A percentile compares a stretch with the other conserved stretches of the same genome.
Evolutionary conservation across 1,140 invertebrate species (phyloP).

Genomic region (Muscidifurax raptorellus): DNA sequence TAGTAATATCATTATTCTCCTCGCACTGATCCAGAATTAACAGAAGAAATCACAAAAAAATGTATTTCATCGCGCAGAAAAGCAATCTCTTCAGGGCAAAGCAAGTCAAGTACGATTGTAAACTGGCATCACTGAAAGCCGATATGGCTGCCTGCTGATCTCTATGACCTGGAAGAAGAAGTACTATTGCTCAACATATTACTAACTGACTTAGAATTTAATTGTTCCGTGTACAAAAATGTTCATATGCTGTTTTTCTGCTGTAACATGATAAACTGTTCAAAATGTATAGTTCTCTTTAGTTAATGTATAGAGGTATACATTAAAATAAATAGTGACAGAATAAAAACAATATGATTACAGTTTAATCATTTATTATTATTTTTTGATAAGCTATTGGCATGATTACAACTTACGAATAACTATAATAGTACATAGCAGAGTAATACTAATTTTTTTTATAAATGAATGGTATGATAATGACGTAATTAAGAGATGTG

Average conservation of each 20-base stretch:
- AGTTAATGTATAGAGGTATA: not conserved
- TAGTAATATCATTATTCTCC: too few species aligned
- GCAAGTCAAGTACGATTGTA: too few species aligned
- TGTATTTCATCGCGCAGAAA: too few species aligned
- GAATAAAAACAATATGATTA: not conserved
- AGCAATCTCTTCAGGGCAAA: too few species aligned
- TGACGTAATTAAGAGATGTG: slow-evolving; percentile 38
- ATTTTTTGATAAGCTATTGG: slow-evolving; percentile 50
- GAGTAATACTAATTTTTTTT: slow-evolving; percentile 53
- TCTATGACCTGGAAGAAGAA: too few species aligned
- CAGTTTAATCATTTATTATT: slow-evolving; percentile 49
- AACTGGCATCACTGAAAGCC: too few species aligned
- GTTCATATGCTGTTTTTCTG: slow-evolving; percentile 14
- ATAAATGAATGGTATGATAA: slow-evolving; percentile 47
- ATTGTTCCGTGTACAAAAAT: slow-evolving; percentile 16
- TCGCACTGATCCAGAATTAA: too few species aligned
- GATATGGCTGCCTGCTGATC: too few species aligned
- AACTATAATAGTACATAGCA: slow-evolving; percentile 49
- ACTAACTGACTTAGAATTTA: not conserved
- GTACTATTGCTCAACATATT: too few species aligned
- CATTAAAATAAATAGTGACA: not conserved
- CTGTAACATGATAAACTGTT: not conserved
- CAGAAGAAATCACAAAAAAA: too few species aligned
- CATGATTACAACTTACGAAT: slow-evolving; percentile 54
- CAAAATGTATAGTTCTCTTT: not conserved